Evolutionary conservation across 2,888 invertebrate genomes (phyloP), one percentile per base, ranked within the genome.

Genomic region (Bugula neritina): DNA sequence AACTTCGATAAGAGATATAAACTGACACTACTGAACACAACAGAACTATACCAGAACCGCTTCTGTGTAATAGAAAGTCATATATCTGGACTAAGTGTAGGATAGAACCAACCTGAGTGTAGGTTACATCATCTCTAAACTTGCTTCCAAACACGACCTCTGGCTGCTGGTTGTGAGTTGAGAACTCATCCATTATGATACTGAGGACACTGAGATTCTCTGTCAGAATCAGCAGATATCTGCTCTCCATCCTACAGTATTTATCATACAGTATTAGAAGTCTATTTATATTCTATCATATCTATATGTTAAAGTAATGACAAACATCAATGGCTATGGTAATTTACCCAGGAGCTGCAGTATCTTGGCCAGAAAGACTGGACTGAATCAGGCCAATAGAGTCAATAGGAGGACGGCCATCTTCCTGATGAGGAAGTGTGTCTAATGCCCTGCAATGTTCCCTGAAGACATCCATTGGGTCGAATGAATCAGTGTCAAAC

Each of bases 201-300:
- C 75, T 74, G 54, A 82, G 73, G 1, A 81, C 80, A 63, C 81
- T 80, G 69, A 81, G 80, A 74, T 81, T 82, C 76, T 82, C 82
- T 23, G 80, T 82, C 73, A 82, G 75, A 29, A 82, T 76, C 69
- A 82, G 74, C 70, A 82, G 75, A 74, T 82, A 82, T 21, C 82
- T 75, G 72, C 78, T 81, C 71, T 81, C 81, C 74, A 80, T 80
- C 75, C 27, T 73, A 72, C 63, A 63, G n/a, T n/a, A n/a, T n/a
- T n/a, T n/a, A n/a, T n/a, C n/a, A n/a, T n/a, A n/a, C n/a, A n/a
- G n/a, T n/a, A n/a, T n/a, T n/a, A n/a, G n/a, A n/a, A n/a, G n/a
- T n/a, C n/a, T n/a, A n/a, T n/a, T n/a, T n/a, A n/a, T n/a, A n/a
- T n/a, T n/a, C n/a, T n/a, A n/a, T n/a, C n/a, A n/a, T n/a, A n/a